Conservation (phyloP, 2,888 invertebrate genomes). For the Homarus gammarus region DNA sequence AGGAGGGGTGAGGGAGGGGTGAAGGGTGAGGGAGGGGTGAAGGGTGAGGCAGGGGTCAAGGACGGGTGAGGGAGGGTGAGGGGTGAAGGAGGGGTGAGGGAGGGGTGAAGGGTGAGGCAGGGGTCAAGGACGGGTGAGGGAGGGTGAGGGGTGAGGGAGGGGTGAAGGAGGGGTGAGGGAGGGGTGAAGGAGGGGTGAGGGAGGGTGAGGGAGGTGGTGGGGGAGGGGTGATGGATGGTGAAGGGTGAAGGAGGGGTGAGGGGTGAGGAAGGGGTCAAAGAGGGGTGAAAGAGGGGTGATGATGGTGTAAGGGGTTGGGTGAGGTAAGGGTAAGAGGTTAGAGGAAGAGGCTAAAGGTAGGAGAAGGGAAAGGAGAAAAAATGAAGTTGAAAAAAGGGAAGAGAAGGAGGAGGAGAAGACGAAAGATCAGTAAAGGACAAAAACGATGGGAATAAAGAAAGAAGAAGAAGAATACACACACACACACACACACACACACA, state of each 20-base stretch:
- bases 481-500: too few relatives aligned
- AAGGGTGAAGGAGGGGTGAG: not conserved
- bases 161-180: not conserved
- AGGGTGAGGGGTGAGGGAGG: not conserved
- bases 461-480: too few relatives aligned
- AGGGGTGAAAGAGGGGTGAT: too few relatives aligned
- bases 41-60: not conserved
- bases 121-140: not conserved
- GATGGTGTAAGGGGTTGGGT: too few relatives aligned
- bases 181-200: constrained; percentile 5
- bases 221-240: too few relatives aligned
- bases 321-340: not conserved
- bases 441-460: too few relatives aligned
- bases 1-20: not conserved
- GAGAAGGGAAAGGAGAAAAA: not conserved
- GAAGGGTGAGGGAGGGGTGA: not conserved
- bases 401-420: not conserved
- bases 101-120: not conserved
- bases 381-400: too few relatives aligned
- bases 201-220: not conserved
- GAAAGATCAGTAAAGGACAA: not conserved
- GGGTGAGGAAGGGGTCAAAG: not conserved
- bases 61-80: not conserved
- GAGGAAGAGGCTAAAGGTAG: not conserved
- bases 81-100: not conserved